A percentile compares a stretch with the other conserved stretches of the same genome.
Conservation (phyloP, 2,888 invertebrate genomes). For the Andrena bicolor region DNA sequence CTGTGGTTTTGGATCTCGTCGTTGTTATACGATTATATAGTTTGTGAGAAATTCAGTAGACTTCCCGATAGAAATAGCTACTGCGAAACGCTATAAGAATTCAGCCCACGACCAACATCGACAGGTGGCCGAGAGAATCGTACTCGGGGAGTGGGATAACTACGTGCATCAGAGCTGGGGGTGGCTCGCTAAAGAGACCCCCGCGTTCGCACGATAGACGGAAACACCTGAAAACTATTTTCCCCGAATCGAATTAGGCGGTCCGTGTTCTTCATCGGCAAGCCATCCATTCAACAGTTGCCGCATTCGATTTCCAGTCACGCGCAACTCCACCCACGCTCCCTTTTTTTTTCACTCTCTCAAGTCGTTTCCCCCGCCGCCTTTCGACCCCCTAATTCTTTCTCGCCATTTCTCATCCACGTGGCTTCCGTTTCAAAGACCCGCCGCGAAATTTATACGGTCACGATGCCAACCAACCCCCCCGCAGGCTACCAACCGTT, state of each 20-base stretch:
- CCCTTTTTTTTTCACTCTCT: constrained; percentile 5
- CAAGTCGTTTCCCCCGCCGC: constrained; percentile 20
- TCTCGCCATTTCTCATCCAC: background rate
- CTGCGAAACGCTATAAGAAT: background rate
- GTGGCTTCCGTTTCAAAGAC: constrained; percentile 2
- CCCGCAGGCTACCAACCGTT: background rate
- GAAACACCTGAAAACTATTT: constrained; percentile 73
- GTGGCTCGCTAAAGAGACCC: constrained; percentile 47
- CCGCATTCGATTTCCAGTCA: constrained; percentile 74
- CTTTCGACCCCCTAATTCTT: constrained; percentile 5
- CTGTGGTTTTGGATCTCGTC: background rate
- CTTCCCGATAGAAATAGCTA: no score
- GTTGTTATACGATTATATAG: background rate
- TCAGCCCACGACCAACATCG: background rate
- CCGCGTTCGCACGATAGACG: constrained; percentile 34
- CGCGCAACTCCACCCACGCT: constrained; percentile 66
- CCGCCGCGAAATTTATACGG: background rate
- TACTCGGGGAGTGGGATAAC: background rate
- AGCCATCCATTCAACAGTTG: constrained; percentile 80
- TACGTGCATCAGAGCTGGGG: constrained; percentile 36
- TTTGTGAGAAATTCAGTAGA: no score
- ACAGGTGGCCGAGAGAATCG: constrained; percentile 48
- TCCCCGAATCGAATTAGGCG: constrained; percentile 78
- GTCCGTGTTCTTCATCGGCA: constrained; percentile 77
- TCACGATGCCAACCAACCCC: background rate